phyloP scores from a whole-genome alignment of 2,888 invertebrate genomes.

The Chrysomela aeneicollis region DNA sequence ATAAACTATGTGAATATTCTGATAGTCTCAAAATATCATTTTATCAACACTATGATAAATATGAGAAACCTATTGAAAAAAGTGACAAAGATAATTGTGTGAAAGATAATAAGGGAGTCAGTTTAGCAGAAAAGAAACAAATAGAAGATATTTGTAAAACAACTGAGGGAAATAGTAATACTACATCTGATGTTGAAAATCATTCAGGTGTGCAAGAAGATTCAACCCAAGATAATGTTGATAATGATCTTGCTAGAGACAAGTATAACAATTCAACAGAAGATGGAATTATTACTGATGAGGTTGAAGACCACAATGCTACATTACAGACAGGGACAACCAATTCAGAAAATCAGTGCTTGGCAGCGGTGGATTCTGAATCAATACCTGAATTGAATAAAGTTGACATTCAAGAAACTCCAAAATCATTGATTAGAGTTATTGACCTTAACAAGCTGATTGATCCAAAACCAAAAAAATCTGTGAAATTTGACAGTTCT shows the following conservation, averaged over 20 bases:
- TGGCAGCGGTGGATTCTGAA: neutral
- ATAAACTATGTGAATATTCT: neutral
- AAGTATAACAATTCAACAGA: neutral
- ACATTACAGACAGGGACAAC: neutral
- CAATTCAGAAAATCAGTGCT: neutral
- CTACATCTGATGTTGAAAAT: neutral
- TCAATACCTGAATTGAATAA: no score
- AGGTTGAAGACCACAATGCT: neutral
- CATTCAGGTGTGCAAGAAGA: neutral
- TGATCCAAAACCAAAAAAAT: constrained; percentile 48
- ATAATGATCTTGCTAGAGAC: neutral
- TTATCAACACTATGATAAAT: neutral
- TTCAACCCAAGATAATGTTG: neutral
- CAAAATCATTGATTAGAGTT: constrained; percentile 50
- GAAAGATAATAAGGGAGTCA: neutral
- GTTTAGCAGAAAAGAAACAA: neutral
- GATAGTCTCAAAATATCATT: neutral
- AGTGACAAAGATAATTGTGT: neutral
- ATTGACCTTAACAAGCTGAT: constrained; percentile 58
- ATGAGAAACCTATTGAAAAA: neutral
- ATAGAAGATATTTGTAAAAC: neutral
- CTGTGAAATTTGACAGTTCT: constrained; percentile 48
- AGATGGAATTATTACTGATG: neutral
- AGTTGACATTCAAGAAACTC: neutral
- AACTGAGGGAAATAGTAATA: neutral